Evolutionary conservation across 2,888 invertebrate genomes (phyloP), one percentile per base, ranked within the genome.

Genomic region (Altica lythri): DNA sequence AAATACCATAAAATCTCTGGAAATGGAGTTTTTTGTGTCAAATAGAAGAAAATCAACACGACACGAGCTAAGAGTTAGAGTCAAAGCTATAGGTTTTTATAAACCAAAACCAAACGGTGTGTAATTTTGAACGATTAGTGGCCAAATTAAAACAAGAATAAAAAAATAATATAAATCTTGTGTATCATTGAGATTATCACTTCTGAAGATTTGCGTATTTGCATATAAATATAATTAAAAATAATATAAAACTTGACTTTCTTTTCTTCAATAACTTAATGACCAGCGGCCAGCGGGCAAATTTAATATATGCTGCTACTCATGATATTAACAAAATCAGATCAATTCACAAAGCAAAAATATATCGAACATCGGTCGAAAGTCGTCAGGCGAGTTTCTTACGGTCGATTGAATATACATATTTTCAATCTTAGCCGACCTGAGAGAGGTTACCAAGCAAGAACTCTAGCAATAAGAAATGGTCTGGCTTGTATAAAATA

Each of bases 381-480:
- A 66, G 66, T 65, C 67, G 66, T 62, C 64, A 63, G 64, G 65
- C 67, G 62, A 64, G 67, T 65, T 65, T 62, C 66, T 66, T 65
- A 64, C 65, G 68, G 65, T 66, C 66, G 68, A 68, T 60, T 66
- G 65, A 63, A 58, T 63, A 59, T 55, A 49, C 53, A 51, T 58
- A 65, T 66, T 66, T 64, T 66, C 66, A 67, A 66, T 64, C 65
- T 57, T 61, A 51, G 48, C 35, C 58, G 47, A 57, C 55, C 46
- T 50, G 54, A 30, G 44, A 52, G 57, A 56, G 49, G 49, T 49
- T 49, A 37, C 40, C n/a, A 40, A 14, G 46, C 35, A 34, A 35
- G 46, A 29, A 27, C 19, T 49, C 40, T 49, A 22, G 32, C 16
- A 30, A 48, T 32, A 22, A 48, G 47, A 48, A 48, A 32, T 49